Conservation (phyloP, 2,113 vertebrate genomes). For the Labeo rohita region DNA sequence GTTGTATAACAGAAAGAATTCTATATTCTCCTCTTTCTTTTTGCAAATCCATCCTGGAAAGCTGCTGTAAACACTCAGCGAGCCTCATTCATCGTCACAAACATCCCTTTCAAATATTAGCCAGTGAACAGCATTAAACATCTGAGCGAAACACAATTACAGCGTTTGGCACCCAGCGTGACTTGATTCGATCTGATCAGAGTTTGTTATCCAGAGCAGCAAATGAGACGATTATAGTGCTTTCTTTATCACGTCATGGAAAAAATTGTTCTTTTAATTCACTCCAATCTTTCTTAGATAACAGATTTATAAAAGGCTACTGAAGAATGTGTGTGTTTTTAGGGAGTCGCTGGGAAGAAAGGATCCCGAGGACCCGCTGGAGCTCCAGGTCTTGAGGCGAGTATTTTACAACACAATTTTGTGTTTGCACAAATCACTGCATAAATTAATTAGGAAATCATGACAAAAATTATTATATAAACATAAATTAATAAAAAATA, state of each 20-base stretch:
- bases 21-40: not conserved
- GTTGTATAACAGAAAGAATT: not conserved
- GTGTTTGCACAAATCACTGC: no score
- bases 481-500: no score
- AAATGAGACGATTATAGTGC: not conserved
- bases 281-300: not conserved
- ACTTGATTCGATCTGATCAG: constrained; percentile 18
- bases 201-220: not conserved
- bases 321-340: constrained; percentile 62
- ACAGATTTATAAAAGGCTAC: not conserved
- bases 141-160: not conserved
- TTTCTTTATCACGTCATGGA: not conserved
- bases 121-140: not conserved
- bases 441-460: no score
- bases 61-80: not conserved
- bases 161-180: constrained; percentile 41
- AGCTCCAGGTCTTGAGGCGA: constrained; percentile 82
- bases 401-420: not conserved
- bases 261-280: not conserved
- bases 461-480: no score
- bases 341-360: constrained; percentile 88
- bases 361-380: constrained; percentile 84
- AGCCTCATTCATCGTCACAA: not conserved
- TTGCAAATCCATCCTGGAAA: not conserved
- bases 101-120: not conserved